Evolutionary conservation across 2,888 invertebrate species (phyloP), one percentile per base, ranked within the genome.

Genomic region (Callyntrura guangdongensis): DNA sequence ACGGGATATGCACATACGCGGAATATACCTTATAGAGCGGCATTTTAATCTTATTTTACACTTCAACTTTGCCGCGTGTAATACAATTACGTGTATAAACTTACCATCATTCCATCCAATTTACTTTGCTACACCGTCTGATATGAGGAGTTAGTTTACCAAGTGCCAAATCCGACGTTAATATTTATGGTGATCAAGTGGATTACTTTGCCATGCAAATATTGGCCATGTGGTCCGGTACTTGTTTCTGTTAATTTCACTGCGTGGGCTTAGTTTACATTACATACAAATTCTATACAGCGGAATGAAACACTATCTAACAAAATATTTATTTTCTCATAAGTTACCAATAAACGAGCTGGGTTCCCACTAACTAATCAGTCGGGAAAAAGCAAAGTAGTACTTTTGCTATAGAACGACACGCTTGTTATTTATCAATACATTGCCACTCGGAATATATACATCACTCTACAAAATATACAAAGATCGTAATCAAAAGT

Each of bases 171-270:
- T 79, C 56, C 27, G 53, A 79, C 56, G 25, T 79, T 79, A 45
- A 79, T 79, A 79, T 74, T 74, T 74, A 49, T 49, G 72, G 72
- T 27, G 56, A 56, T 79, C 8, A 79, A 56, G 79, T 25, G 53
- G 79, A 56, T 79, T 79, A 56, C 56, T 79, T 56, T 56, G 56
- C 53, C 53, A 79, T 79, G 79, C 79, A 79, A 79, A 79, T 79
- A 79, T 56, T 56, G 79, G 56, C 25, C 56, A 27, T 53, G 53
- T 79, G 56, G 79, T 56, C 77, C 53, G 20, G 49, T 53, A 27
- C 79, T 79, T 79, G 53, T 25, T 79, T 79, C 79, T 56, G n/a
- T 56, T 53, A 36, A 36, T 56, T 79, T 12, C 56, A 56, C n/a
- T 79, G 25, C 77, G 36, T 36, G 36, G 6, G 36, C 36, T 36